Evolutionary conservation across 2,888 invertebrate genomes (phyloP).

Genomic region (Eulithis prunata): DNA sequence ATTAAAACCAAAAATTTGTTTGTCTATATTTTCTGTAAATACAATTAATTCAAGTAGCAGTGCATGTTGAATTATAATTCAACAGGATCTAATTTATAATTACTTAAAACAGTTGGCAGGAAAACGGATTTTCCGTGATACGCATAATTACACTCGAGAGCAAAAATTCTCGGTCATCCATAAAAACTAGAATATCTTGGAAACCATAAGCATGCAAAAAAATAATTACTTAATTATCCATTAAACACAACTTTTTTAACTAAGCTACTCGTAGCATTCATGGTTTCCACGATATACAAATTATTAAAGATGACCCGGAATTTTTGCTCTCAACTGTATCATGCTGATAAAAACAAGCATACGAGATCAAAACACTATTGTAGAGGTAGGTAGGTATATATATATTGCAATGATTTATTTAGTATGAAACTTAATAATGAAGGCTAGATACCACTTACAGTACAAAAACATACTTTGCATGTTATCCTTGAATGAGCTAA

Average conservation of each 20-base stretch:
- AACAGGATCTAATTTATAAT: constrained; percentile 27
- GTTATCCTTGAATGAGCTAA: constrained; percentile 13
- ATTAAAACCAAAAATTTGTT: constrained; percentile 13
- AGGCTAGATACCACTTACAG: background rate
- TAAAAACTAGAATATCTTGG: no score
- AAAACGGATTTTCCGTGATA: constrained; percentile 13
- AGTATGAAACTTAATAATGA: background rate
- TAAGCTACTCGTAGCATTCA: no score
- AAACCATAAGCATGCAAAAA: no score
- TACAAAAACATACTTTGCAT: constrained; percentile 1
- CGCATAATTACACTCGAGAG: no score
- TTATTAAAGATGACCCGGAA: no score
- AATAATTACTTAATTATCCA: no score
- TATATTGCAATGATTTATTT: no score
- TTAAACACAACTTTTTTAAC: no score
- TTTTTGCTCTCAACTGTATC: background rate
- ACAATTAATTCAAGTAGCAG: constrained; percentile 29
- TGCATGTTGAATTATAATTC: constrained; percentile 27
- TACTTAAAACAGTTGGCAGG: constrained; percentile 11
- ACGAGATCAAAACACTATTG: constrained; percentile 2
- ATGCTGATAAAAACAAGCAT: constrained; percentile 10
- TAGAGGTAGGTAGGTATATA: no score
- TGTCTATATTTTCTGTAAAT: constrained; percentile 18
- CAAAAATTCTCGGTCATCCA: no score
- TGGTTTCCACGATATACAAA: no score